Conservation (phyloP, 1,140 invertebrate species). For the Drosophila athabasca region DNA sequence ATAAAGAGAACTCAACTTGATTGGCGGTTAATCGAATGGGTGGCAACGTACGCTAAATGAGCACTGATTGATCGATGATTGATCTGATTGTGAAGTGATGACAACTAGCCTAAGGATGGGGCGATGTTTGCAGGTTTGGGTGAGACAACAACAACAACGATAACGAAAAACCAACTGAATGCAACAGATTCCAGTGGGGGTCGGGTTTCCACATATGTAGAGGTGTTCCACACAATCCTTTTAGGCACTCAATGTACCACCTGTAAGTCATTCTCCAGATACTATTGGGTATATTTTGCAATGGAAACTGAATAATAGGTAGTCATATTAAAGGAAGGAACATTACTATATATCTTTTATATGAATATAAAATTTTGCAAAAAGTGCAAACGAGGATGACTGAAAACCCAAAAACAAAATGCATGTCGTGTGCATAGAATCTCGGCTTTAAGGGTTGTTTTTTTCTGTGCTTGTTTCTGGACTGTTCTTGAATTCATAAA, state of each 20-base stretch:
- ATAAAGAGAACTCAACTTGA: constrained; percentile 60
- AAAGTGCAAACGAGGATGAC: too few relatives aligned
- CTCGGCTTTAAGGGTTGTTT: too few relatives aligned
- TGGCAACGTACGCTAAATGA: constrained; percentile 56
- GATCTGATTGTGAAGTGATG: constrained; percentile 54
- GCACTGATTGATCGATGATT: constrained; percentile 66
- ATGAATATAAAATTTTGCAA: too few relatives aligned
- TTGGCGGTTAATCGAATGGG: constrained; percentile 49
- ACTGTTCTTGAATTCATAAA: too few relatives aligned
- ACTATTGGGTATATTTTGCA: too few relatives aligned
- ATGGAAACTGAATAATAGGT: too few relatives aligned
- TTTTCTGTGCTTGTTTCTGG: too few relatives aligned
- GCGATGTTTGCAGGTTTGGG: background rate
- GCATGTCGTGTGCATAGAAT: too few relatives aligned
- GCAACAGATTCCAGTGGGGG: constrained; percentile 27
- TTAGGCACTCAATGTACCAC: background rate
- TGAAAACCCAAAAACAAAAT: too few relatives aligned
- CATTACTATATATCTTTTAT: too few relatives aligned
- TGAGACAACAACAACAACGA: constrained; percentile 4
- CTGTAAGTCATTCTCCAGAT: too few relatives aligned
- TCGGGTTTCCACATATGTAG: background rate
- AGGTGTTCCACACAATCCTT: constrained; percentile 7
- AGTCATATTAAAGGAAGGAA: too few relatives aligned
- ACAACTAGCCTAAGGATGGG: constrained; percentile 16
- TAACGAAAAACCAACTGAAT: constrained; percentile 9